Base-by-base conservation (phyloP, 2,113 vertebrate genomes). In the Opisthocomus hoazin region DNA sequence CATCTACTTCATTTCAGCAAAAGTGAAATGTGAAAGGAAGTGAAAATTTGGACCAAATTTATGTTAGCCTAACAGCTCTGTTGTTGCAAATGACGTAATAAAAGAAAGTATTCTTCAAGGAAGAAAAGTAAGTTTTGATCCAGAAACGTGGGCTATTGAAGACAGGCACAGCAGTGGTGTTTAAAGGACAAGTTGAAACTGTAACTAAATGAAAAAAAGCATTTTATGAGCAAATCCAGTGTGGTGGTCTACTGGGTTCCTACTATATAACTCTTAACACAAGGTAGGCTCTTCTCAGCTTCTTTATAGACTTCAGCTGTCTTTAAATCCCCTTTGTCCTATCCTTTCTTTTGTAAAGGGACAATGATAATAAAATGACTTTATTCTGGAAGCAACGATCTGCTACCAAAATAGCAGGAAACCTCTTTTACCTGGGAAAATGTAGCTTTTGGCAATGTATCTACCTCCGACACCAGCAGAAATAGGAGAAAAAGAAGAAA, bases 11-110 rank as follows among this genome's bases (percentile, higher is more conserved):
- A 63, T 84, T 95, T 87, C 84, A 92, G 71, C 21, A 86, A 69
- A 93, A 96, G 84, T 69, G 54, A 50, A 93, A 95, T 69, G 90
- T 92, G 93, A 96, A 93, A 93, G 57, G 91, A 97, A 95, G 84
- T 87, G 68, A 93, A 93, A 86, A 94, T 91, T 95, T 94, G 69
- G 63, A 75, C 46, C 91, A 27, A n/a, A 50, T 85, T 93, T 92
- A 36, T 27, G 2, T 94, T 85, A 84, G 26, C 30, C 61, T 83
- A 71, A 74, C 9, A 37, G 45, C 27, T 70, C 76, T 65, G 13
- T 83, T 90, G 63, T 95, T 93, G 70, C 21, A 84, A 90, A 26
- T 92, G 69, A 70, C 68, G 80, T 77, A 51, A 86, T 68, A 56
- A 93, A 82, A 58, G 86, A 39, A 19, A 88, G 6, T 61, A 11